Conservation (phyloP, 2,797 vertebrate species). For the Tachyglossus aculeatus region DNA sequence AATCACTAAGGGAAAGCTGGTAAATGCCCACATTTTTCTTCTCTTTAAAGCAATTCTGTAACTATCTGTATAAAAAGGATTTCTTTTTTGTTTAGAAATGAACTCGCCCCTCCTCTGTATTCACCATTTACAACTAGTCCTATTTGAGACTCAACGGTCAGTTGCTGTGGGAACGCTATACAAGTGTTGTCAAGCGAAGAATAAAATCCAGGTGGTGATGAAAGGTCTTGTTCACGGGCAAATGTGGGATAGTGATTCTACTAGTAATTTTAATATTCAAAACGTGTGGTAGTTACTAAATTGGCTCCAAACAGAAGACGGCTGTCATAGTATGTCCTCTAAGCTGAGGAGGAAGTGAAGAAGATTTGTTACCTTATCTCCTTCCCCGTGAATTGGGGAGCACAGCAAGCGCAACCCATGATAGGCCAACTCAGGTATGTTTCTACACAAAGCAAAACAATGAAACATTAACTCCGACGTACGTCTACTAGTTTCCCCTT, state of each 20-base stretch:
- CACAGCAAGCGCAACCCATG: constrained; percentile 84
- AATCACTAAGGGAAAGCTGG: not conserved
- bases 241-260: no score
- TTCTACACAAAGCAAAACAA: constrained; percentile 65
- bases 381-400: constrained; percentile 81
- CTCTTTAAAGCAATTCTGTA: not conserved
- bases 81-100: not conserved
- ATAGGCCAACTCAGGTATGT: constrained; percentile 86
- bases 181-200: no score
- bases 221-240: no score
- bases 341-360: not conserved
- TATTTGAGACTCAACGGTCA: not conserved
- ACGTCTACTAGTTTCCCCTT: not conserved
- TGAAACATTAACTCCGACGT: not conserved
- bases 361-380: constrained; percentile 78
- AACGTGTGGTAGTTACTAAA: no score
- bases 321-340: no score
- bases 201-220: no score
- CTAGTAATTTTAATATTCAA: no score
- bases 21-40: not conserved
- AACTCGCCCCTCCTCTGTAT: not conserved
- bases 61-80: not conserved
- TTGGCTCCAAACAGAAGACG: no score
- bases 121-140: not conserved
- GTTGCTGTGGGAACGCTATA: not conserved